Evolutionary conservation across 2,888 invertebrate species (phyloP).

Genomic region (Ditula angustiorana): DNA sequence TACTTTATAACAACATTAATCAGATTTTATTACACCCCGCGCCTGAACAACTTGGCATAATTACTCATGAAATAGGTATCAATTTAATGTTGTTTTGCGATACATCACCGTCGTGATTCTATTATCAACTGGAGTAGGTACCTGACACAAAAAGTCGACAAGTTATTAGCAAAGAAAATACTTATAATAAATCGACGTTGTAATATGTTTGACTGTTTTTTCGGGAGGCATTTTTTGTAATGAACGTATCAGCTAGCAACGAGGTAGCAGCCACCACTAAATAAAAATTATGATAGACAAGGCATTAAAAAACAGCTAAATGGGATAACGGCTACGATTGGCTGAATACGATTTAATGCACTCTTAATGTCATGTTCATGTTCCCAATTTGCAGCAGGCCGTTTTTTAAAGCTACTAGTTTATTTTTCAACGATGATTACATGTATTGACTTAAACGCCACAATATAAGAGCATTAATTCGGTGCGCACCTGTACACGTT

Average conservation of each 20-base stretch:
- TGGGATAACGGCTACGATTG: too few species aligned
- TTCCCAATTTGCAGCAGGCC: too few species aligned
- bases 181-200: constrained; percentile 16
- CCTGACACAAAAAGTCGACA: constrained; percentile 9
- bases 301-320: background rate
- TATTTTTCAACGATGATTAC: too few species aligned
- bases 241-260: background rate
- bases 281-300: background rate
- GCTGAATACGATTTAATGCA: too few species aligned
- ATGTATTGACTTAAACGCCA: too few species aligned
- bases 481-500: too few species aligned
- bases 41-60: background rate
- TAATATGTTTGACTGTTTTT: constrained; percentile 9
- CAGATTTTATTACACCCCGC: background rate
- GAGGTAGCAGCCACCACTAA: background rate
- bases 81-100: background rate
- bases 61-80: background rate
- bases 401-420: too few species aligned
- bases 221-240: constrained; percentile 7
- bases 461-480: too few species aligned
- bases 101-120: background rate
- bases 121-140: background rate
- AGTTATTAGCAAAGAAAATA: background rate
- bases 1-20: constrained; percentile 10
- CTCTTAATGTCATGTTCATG: too few species aligned